phyloP scores from a whole-genome alignment of 2,888 invertebrate genomes.

The Heteromurus nitidus region DNA sequence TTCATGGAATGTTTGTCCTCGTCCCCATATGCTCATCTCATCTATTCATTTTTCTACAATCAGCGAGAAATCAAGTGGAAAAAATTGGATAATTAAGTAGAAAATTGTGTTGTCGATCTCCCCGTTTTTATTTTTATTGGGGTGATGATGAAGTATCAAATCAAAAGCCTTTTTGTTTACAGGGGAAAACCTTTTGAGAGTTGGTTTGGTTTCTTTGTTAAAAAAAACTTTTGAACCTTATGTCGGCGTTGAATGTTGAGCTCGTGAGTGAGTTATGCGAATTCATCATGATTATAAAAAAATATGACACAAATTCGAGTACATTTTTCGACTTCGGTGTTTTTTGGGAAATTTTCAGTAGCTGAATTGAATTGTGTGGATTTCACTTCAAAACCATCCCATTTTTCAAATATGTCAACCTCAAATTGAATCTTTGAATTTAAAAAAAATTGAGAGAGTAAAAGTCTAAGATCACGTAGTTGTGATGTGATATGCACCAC shows the following conservation, averaged over 20 bases:
- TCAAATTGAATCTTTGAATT: slow-evolving; percentile 3
- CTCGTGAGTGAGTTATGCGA: too few relatives aligned
- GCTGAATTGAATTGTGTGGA: slow-evolving; percentile 55
- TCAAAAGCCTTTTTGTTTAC: neutral
- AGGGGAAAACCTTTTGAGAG: neutral
- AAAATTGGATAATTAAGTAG: slow-evolving; percentile 64
- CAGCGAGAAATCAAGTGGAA: slow-evolving; percentile 53
- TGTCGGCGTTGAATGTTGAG: too few relatives aligned
- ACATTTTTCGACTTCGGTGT: neutral
- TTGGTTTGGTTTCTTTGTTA: too few relatives aligned
- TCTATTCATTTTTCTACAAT: slow-evolving; percentile 28
- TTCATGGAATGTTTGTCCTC: slow-evolving; percentile 27
- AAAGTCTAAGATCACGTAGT: too few relatives aligned
- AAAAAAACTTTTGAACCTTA: too few relatives aligned
- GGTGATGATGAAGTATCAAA: neutral
- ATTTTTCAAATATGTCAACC: slow-evolving; percentile 59
- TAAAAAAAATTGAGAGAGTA: slow-evolving; percentile 9
- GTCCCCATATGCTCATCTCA: neutral
- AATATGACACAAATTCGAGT: too few relatives aligned
- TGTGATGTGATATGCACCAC: too few relatives aligned
- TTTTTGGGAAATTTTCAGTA: neutral
- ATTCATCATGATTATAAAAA: too few relatives aligned
- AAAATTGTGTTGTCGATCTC: slow-evolving; percentile 59
- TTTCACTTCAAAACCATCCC: slow-evolving; percentile 22
- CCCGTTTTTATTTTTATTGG: neutral